Evolutionary conservation across 2,888 invertebrate genomes (phyloP).

Genomic region (Protonemura montana): DNA sequence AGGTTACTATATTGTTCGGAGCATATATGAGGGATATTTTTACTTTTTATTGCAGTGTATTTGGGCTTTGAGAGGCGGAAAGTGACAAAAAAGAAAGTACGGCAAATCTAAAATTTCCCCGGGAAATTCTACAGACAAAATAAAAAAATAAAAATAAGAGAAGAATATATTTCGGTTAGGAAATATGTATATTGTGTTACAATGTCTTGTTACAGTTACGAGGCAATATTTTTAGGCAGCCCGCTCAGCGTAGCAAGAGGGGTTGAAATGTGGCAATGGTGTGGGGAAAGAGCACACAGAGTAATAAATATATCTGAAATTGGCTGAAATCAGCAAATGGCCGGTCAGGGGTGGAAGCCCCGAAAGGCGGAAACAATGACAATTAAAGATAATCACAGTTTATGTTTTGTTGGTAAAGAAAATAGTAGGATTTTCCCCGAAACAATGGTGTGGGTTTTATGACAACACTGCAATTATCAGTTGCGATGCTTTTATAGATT

Average conservation of each 20-base stretch:
- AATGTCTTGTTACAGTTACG: neutral
- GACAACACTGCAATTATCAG: neutral
- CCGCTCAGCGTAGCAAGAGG: neutral
- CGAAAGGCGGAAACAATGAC: constrained; percentile 36
- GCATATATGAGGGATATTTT: too few relatives aligned
- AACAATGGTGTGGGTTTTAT: constrained; percentile 28
- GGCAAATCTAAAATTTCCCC: too few relatives aligned
- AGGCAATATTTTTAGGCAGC: neutral
- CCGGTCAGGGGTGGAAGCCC: constrained; percentile 22
- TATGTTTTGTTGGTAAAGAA: constrained; percentile 26
- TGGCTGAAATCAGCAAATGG: constrained; percentile 47
- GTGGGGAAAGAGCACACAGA: constrained; percentile 21
- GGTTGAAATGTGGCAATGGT: neutral
- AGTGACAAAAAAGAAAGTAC: too few relatives aligned
- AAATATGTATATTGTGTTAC: neutral
- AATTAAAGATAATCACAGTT: constrained; percentile 42
- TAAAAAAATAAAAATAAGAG: neutral
- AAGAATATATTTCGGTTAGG: neutral
- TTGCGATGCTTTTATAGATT: neutral
- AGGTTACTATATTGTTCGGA: constrained; percentile 10
- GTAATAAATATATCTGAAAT: constrained; percentile 48
- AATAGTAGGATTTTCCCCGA: constrained; percentile 16
- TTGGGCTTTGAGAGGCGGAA: too few relatives aligned
- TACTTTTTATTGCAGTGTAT: too few relatives aligned
- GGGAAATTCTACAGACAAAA: too few relatives aligned